Percentiles rank a stretch among this genome's conserved stretches.
phyloP scores from a whole-genome alignment of 2,797 vertebrate genomes.

The Falco peregrinus region DNA sequence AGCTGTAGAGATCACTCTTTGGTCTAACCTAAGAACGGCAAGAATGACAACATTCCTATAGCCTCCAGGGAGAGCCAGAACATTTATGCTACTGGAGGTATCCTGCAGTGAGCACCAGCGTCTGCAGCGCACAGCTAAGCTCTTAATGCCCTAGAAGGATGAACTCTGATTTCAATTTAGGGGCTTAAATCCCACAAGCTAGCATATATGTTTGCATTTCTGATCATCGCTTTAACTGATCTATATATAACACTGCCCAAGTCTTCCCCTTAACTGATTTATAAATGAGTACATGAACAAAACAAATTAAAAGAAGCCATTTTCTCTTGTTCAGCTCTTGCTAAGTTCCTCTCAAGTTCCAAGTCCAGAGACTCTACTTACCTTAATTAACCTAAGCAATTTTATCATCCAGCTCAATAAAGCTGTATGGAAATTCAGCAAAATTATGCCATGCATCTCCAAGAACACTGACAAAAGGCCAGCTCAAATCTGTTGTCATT shows the following conservation, averaged over 20 bases:
- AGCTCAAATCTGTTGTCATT: neutral
- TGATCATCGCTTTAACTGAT: neutral
- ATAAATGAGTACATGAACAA: neutral
- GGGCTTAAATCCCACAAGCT: neutral
- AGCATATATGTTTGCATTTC: neutral
- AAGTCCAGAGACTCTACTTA: neutral
- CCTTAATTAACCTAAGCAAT: neutral
- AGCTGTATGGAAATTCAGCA: neutral
- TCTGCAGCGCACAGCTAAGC: fast-evolving
- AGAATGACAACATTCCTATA: neutral
- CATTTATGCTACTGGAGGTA: neutral
- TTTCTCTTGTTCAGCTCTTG: neutral
- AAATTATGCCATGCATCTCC: neutral
- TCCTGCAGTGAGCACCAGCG: neutral
- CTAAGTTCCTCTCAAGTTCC: neutral
- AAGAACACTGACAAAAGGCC: neutral
- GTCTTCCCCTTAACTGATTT: neutral
- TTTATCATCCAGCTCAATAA: neutral
- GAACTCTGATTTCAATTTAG: neutral
- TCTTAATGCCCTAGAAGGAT: neutral
- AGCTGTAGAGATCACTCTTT: neutral
- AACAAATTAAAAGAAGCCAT: neutral
- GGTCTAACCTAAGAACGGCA: neutral
- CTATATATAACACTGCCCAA: neutral
- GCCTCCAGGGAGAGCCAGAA: neutral